These are phyloP conservation scores for Agrochola lota DNA, from an alignment of 2,888 invertebrate genomes.

Conservation along the genomic window DNA sequence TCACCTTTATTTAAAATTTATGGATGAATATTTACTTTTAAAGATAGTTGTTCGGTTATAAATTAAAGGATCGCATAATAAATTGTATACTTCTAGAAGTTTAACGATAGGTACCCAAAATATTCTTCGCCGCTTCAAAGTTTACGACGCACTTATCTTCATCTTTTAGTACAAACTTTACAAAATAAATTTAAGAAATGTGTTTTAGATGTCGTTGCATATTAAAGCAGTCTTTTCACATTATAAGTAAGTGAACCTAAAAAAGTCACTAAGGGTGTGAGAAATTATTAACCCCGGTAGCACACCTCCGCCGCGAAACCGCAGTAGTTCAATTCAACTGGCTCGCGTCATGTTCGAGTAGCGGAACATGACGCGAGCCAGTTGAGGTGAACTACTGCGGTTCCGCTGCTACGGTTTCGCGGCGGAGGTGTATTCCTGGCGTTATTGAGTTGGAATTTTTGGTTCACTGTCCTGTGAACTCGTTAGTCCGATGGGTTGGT, in stretches of 20 bases:
- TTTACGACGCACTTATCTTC: conserved; percentile 57
- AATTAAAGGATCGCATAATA: conserved; percentile 55
- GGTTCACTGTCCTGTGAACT: background rate
- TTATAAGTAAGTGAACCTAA: background rate
- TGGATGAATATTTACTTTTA: conserved; percentile 36
- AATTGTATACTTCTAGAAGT: conserved; percentile 60
- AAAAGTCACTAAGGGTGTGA: too few species aligned
- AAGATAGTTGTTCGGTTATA: conserved; percentile 50
- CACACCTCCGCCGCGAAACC: too few species aligned
- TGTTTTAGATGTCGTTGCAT: conserved; percentile 27
- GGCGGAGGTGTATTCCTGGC: too few species aligned
- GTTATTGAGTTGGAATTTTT: background rate
- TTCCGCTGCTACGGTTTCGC: too few species aligned
- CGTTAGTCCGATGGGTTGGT: background rate
- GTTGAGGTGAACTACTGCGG: too few species aligned
- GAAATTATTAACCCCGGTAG: too few species aligned
- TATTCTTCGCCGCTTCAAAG: conserved; percentile 51
- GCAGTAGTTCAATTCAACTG: too few species aligned
- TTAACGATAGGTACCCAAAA: conserved; percentile 58
- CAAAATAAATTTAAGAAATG: conserved; percentile 36
- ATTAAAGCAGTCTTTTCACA: background rate
- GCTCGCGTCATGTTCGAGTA: too few species aligned
- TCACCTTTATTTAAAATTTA: conserved; percentile 55
- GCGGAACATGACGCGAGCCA: too few species aligned
- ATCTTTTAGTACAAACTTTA: conserved; percentile 35